Conservation (phyloP, 2,113 vertebrate species). For the Thunnus thynnus region DNA sequence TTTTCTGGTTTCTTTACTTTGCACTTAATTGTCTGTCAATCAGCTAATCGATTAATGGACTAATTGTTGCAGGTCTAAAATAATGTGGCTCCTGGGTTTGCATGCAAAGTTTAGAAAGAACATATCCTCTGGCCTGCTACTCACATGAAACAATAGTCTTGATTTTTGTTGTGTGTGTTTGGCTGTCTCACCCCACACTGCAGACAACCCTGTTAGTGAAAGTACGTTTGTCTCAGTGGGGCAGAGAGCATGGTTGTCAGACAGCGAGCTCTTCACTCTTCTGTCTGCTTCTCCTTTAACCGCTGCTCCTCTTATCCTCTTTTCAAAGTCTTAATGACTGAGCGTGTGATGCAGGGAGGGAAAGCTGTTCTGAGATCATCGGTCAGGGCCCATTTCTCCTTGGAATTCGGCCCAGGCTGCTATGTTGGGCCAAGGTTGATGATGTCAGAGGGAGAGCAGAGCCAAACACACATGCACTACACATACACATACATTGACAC, state of each 20-base stretch:
- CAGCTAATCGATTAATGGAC: too few species aligned
- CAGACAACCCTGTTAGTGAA: not conserved
- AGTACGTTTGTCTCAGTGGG: not conserved
- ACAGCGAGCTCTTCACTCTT: too few species aligned
- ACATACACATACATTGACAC: not conserved
- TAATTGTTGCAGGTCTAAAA: too few species aligned
- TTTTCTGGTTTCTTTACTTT: too few species aligned
- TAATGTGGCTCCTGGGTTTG: too few species aligned
- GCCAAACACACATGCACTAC: not conserved
- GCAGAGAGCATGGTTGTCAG: not conserved
- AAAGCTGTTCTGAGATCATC: conserved; percentile 3
- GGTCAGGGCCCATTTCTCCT: not conserved
- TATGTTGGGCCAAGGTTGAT: not conserved
- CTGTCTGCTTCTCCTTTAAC: not conserved
- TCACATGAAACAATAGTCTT: too few species aligned
- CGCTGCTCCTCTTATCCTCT: not conserved
- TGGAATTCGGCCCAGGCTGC: conserved; percentile 8
- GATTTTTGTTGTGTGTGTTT: not conserved
- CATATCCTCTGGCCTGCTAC: too few species aligned
- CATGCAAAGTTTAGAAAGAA: too few species aligned
- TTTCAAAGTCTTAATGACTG: not conserved
- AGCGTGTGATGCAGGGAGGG: not conserved
- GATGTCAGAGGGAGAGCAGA: conserved; percentile 19
- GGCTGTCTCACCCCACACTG: not conserved
- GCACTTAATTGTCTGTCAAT: too few species aligned